phyloP scores from a whole-genome alignment of 2,113 vertebrate species.

The Cheirogaleus medius region DNA sequence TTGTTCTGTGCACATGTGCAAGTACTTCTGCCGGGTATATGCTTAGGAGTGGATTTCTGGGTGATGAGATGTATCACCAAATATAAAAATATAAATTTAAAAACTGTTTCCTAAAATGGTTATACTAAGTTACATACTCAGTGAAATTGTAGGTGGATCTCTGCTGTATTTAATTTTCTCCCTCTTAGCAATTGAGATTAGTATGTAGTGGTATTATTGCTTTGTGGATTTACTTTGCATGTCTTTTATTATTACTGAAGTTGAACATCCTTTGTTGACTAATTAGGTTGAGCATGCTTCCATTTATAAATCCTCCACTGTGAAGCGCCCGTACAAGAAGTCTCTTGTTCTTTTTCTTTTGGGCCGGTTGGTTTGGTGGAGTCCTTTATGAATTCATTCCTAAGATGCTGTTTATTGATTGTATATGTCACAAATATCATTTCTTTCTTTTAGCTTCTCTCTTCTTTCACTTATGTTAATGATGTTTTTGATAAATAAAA shows the following conservation, averaged over 20 bases:
- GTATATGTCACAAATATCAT: not conserved
- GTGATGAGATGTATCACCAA: not conserved
- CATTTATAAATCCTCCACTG: not conserved
- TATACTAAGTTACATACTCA: not conserved
- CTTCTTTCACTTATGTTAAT: not conserved
- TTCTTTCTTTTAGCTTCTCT: not conserved
- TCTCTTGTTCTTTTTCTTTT: not conserved
- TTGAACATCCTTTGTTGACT: not conserved
- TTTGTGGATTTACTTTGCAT: not conserved
- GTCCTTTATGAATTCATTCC: not conserved
- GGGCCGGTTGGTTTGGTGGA: not conserved
- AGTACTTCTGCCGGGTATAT: not conserved
- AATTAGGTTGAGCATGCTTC: not conserved
- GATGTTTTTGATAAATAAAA: not conserved
- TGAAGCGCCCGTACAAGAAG: not conserved
- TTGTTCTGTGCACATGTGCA: not conserved
- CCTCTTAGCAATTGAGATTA: not conserved
- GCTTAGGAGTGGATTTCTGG: not conserved
- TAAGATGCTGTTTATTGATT: not conserved
- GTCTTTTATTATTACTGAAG: not conserved
- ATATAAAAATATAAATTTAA: not conserved
- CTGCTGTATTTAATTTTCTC: not conserved
- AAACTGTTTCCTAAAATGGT: not conserved
- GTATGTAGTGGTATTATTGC: not conserved
- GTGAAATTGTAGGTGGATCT: not conserved